A percentile compares a stretch with the other conserved stretches of the same genome.
phyloP scores from a whole-genome alignment of 2,888 invertebrate genomes.

The Pollenia griseotomentosa region DNA sequence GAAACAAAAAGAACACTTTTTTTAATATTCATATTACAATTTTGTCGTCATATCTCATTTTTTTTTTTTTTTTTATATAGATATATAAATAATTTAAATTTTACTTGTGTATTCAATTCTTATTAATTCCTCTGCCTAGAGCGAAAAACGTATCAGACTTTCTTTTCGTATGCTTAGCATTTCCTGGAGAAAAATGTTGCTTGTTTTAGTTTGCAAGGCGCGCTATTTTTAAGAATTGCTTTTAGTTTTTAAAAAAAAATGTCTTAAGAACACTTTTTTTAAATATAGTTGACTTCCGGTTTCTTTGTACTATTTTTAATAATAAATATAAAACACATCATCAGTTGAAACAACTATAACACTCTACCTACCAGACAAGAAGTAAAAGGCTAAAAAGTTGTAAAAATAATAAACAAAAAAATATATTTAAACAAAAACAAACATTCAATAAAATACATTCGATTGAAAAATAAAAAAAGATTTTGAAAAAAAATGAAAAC shows the following conservation, averaged over 20 bases:
- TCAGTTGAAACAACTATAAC: conserved; percentile 66
- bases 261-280: conserved; percentile 24
- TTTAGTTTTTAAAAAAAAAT: conserved; percentile 27
- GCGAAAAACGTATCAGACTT: neutral
- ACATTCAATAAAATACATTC: conserved; percentile 74
- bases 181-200: neutral
- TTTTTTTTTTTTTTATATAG: neutral
- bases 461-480: conserved; percentile 71
- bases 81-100: conserved; percentile 13
- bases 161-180: conserved; percentile 19
- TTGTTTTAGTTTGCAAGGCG: conserved; percentile 17
- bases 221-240: conserved; percentile 51
- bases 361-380: conserved; percentile 68
- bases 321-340: conserved; percentile 56
- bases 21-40: conserved; percentile 12
- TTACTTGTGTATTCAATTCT: conserved; percentile 32
- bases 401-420: conserved; percentile 67
- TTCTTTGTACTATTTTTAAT: conserved; percentile 58
- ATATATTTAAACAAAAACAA: conserved; percentile 71
- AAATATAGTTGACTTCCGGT: conserved; percentile 58
- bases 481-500: neutral
- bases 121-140: conserved; percentile 2
- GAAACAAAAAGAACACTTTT: neutral
- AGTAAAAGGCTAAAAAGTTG: conserved; percentile 72
- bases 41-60: conserved; percentile 28